phyloP scores from a whole-genome alignment of 2,888 invertebrate genomes.

The Philonicus albiceps region DNA sequence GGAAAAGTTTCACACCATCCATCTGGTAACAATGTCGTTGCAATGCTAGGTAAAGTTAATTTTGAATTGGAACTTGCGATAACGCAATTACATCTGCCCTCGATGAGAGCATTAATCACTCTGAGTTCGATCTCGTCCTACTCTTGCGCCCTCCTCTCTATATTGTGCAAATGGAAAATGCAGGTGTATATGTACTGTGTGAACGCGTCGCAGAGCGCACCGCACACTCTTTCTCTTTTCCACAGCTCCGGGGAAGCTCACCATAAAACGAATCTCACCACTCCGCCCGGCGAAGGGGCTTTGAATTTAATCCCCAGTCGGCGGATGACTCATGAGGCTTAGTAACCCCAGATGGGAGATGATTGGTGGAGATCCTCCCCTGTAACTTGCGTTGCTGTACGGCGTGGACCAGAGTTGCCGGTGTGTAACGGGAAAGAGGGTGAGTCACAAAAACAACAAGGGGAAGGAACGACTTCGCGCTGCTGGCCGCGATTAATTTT shows the following conservation, averaged over 20 bases:
- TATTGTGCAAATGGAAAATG: not conserved
- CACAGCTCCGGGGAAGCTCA: not conserved
- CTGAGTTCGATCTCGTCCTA: not conserved
- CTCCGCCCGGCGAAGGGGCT: not conserved
- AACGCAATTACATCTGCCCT: not conserved
- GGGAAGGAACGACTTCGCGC: not conserved
- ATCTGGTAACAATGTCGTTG: not conserved
- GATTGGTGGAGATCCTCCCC: not conserved
- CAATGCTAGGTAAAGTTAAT: not conserved
- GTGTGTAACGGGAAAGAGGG: not conserved
- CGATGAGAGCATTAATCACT: not conserved
- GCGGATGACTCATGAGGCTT: conserved; percentile 17
- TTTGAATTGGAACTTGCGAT: not conserved
- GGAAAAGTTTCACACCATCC: not conserved
- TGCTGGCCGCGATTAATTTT: not conserved
- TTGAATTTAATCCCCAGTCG: not conserved
- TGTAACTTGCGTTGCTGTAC: not conserved
- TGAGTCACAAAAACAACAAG: not conserved
- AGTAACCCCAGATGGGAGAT: conserved; percentile 6
- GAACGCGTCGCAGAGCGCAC: too few species aligned
- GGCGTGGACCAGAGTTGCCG: not conserved
- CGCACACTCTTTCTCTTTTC: not conserved
- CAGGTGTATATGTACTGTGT: not conserved
- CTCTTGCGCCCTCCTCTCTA: not conserved
- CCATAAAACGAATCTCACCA: not conserved